Base-by-base conservation (phyloP, 2,888 invertebrate genomes). In the Glaucopsyche alexis region DNA sequence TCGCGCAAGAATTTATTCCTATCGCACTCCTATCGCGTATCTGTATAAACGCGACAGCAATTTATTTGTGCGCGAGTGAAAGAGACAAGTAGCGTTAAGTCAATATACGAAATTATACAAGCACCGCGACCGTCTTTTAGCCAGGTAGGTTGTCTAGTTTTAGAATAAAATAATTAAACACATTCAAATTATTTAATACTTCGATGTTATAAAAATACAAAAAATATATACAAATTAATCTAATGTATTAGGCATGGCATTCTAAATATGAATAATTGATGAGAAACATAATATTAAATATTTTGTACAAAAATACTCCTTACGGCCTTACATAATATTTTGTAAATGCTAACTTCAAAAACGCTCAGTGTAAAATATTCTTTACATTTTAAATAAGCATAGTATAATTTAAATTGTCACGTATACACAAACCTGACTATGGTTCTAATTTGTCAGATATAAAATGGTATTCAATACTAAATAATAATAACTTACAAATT, bases 291-390 rank as follows among this genome's bases (percentile, higher is more conserved):
- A 29, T 3, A 38, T 38, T 60, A 60, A 60, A 71, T 77, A 78
- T 77, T 85, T 85, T 86, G 85, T 85, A 86, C 85, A 85, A 76
- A 60, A 78, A 78, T 79, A 80, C 82, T 78, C 83, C 76, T 78
- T 77, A 83, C 83, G 65, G 72, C 65, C 38, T 13, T 72, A 72
- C n/a, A 50, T 69, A 45, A 65, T 16, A 49, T 38, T 45, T 38
- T 42, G 19, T 42, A 71, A 71, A 14, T 60, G 60, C 60, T 60
- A 6, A 60, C 60, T 7, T 14, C 29, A 29, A 60, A 60, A 60
- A 60, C 29, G 13, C 29, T 47, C 19, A 19, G 52, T 60, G 6
- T 60, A 14, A 38, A 38, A 38, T 7, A 38, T 6, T 13, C 19
- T 13, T 29, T 11, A 55, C 29, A 60, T 60, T 60, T 60, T 9